Evolutionary conservation across 2,888 invertebrate genomes (phyloP), one percentile per base, ranked within the genome.

Genomic region (Mimumesa dahlbomi): DNA sequence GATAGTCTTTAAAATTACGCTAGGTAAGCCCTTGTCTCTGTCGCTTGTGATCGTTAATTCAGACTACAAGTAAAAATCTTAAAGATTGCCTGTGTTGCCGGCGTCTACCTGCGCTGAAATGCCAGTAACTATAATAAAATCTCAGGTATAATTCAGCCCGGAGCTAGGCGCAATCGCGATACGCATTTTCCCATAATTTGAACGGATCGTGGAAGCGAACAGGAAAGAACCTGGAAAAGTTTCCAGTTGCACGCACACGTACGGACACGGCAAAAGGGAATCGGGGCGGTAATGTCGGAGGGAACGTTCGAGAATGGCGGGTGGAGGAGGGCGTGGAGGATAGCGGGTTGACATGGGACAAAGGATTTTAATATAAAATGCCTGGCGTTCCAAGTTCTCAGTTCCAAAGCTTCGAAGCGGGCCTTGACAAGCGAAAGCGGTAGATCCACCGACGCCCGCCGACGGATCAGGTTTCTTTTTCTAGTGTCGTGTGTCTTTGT

Each of bases 281-380:
- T 1, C 14, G 22, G 46, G 19, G 13, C 31, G 62, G 38, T 49
- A 52, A 68, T 57, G 52, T 57, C 31, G 40, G 56, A 13, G 62
- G 42, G 42, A 38, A 62, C 56, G 62, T 71, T 53, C 31, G 38
- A 43, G 69, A 52, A 70, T 46, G 53, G 46, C 50, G 34, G 21
- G 5, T 13, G 13, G 34, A 31, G 9, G 31, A 38, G 5, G 22
- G 40, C 11, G 16, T 18, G 9, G 6, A 43, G 61, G 46, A 57
- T 68, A 56, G 57, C 43, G 52, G 58, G 53, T 54, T 77, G 66
- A 77, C 61, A 56, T 21, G 72, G 56, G 65, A 67, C 58, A 70
- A 79, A 79, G 79, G 82, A 83, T 86, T 86, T 86, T 85, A 86
- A 85, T 86, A 86, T 85, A 82, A 84, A 83, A 84, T 84, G 83